Evolutionary conservation across 2,113 vertebrate species (phyloP), one percentile per base, ranked within the genome.

Genomic region (Cricetomys ansorgei): DNA sequence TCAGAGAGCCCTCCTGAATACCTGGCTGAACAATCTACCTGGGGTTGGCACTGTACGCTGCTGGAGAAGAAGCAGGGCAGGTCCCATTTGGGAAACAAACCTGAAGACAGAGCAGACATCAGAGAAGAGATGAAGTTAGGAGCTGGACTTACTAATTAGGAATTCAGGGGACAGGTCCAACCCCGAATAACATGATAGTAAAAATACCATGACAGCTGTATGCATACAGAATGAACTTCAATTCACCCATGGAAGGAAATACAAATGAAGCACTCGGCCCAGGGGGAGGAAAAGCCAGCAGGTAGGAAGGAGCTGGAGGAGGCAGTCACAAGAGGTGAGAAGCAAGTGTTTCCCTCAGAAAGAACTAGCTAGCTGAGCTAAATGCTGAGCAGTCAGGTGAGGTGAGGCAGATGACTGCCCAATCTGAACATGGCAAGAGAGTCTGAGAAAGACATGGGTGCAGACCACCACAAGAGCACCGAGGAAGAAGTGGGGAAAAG

Each of bases 161-260:
- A 94, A 96, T 81, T 93, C 62, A 55, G 43, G 37, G 19, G 55
- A 79, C 6, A 75, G 6, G 77, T 96, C 31, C 92, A 69, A 97
- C 94, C 73, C 95, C n/a, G n/a, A 50, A 95, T 94, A 92, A 65
- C 40, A 57, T 77, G n/a, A n/a, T n/a, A n/a, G n/a, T n/a, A n/a
- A n/a, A 69, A 94, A 62, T 75, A 16, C 8, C 62, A 23, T 8
- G 29, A 16, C 5, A 91, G 37, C 0, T 88, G 31, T 23, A 95
- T 19, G 16, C 62, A 89, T 16, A 91, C 0, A 92, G 17, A 76
- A 21, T 50, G 79, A 92, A 89, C 37, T 83, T 93, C 93, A 88
- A 83, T 69, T 88, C 40, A 91, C 34, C 70, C 83, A 37, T 34
- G 48, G 55, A 80, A 94, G 79, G 43, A 96, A 92, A 93, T n/a